phyloP scores from a whole-genome alignment of 2,888 invertebrate species.

The Caradrina clavipalpis region DNA sequence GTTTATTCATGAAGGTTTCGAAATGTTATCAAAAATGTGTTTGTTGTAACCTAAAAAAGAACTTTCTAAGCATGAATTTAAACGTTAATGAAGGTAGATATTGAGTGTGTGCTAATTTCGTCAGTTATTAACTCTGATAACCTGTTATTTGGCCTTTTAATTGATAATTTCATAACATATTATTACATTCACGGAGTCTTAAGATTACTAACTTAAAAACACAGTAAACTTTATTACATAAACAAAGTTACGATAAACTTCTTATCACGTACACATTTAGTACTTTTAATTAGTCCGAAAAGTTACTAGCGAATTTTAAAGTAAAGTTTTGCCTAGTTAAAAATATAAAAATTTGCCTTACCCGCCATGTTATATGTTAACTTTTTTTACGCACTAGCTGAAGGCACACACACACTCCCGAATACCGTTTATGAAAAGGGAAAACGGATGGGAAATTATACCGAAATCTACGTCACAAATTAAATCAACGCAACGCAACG shows the following conservation, averaged over 20 bases:
- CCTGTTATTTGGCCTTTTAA: background rate
- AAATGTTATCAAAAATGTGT: background rate
- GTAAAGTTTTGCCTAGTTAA: background rate
- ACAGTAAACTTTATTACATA: conserved; percentile 3
- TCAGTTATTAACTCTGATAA: conserved; percentile 3
- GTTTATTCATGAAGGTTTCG: conserved; percentile 14
- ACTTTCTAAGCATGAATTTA: background rate
- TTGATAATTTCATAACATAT: background rate
- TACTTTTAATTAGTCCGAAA: background rate
- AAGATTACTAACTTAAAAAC: background rate
- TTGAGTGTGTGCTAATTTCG: background rate
- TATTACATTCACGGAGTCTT: background rate
- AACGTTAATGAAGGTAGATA: background rate
- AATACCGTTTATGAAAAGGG: conserved; percentile 32
- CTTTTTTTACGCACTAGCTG: conserved; percentile 35
- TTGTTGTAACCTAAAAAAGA: conserved; percentile 23
- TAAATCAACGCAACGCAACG: conserved; percentile 7
- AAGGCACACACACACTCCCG: conserved; percentile 45
- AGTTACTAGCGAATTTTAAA: background rate
- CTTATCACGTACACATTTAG: conserved; percentile 4
- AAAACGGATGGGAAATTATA: conserved; percentile 36
- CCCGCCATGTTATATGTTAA: conserved; percentile 76
- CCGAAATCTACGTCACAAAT: conserved; percentile 45
- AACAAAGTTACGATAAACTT: conserved; percentile 7
- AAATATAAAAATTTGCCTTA: conserved; percentile 66